Conservation (phyloP, 1,140 invertebrate genomes). For the Diorhabda sublineata region DNA sequence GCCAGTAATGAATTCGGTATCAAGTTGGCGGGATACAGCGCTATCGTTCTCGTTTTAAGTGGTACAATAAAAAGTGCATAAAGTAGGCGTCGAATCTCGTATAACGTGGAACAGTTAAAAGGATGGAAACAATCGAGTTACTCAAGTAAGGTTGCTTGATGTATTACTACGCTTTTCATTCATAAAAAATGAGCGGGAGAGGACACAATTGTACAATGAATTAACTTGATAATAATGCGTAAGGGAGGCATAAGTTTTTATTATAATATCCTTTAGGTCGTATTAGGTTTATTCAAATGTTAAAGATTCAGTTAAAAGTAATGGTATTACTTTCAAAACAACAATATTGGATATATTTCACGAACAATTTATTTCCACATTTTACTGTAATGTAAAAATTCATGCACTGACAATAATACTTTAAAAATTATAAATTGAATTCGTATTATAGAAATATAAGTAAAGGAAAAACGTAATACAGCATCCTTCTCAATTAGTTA, state of each 20-base stretch:
- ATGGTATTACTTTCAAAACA: not conserved
- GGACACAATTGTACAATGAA: not conserved
- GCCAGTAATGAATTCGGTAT: constrained; percentile 11
- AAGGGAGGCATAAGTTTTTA: not conserved
- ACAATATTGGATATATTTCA: not conserved
- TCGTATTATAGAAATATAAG: too few species aligned
- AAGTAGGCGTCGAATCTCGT: not conserved
- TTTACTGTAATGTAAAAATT: too few species aligned
- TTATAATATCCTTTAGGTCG: too few species aligned
- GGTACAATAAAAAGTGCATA: not conserved
- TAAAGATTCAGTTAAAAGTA: not conserved
- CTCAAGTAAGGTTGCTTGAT: constrained; percentile 8
- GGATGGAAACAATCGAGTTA: constrained; percentile 7
- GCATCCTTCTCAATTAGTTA: too few species aligned
- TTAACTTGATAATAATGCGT: not conserved
- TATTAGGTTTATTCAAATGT: too few species aligned
- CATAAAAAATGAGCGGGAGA: constrained; percentile 6
- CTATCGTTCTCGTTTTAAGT: constrained; percentile 13
- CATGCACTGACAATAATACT: too few species aligned
- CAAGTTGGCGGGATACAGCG: constrained; percentile 14
- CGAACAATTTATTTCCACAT: not conserved
- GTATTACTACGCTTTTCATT: constrained; percentile 9
- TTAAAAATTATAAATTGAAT: too few species aligned
- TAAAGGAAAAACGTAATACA: too few species aligned
- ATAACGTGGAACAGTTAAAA: not conserved